phyloP scores from a whole-genome alignment of 2,113 vertebrate genomes.

The Recurvirostra avosetta region DNA sequence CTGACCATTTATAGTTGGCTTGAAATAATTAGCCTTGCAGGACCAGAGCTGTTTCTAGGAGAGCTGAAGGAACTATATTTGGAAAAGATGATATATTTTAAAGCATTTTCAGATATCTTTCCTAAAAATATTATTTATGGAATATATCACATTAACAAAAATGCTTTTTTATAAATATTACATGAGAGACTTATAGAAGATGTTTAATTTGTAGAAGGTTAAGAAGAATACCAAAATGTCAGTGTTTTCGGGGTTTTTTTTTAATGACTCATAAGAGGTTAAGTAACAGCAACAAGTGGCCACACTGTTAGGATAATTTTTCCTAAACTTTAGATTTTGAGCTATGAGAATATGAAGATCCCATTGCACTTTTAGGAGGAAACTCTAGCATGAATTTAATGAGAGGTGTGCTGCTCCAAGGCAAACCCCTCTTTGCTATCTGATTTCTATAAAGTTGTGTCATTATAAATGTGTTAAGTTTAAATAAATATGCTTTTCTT shows the following conservation, averaged over 20 bases:
- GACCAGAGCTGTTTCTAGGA: neutral
- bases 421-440: neutral
- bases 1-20: fast-evolving
- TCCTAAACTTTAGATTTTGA: neutral
- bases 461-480: neutral
- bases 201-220: neutral
- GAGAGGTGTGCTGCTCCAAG: neutral
- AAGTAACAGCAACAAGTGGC: neutral
- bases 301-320: neutral
- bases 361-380: neutral
- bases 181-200: fast-evolving
- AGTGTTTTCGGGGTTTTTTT: neutral
- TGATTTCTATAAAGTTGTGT: neutral
- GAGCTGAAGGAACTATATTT: neutral
- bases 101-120: neutral
- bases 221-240: neutral
- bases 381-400: neutral
- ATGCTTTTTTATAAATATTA: neutral
- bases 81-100: neutral
- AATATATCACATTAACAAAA: neutral
- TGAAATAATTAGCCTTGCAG: neutral
- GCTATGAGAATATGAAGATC: neutral
- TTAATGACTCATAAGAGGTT: neutral
- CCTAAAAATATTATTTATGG: neutral
- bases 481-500: conserved; percentile 4